Evolutionary conservation across 2,113 vertebrate species (phyloP), one percentile per base, ranked within the genome.

Genomic region (Crotalus viridis): DNA sequence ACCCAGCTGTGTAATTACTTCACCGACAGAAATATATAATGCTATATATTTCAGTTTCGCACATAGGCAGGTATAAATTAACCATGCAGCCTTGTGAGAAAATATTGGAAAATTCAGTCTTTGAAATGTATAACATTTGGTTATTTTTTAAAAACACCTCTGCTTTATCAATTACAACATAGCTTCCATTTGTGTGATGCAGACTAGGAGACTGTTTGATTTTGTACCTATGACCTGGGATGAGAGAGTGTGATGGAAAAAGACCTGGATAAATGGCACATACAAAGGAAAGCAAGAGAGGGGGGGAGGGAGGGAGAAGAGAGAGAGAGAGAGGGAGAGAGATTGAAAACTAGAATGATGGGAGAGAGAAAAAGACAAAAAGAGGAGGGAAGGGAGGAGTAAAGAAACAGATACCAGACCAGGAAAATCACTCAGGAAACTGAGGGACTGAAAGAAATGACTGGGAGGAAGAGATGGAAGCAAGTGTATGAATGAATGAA

Each of bases 191-290:
- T 9, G 12, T 28, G 10, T 46, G 22, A 33, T 39, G 15, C 64
- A 85, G 28, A 33, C 22, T 17, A 46, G 8, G 9, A 86, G 21
- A 3, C 39, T 52, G 46, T 46, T 4, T 17, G 64, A 33, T 39
- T 93, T 90, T 93, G 88, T 90, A 93, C 88, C 91, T 86, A n/a
- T 46, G 6, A 26, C n/a, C 19, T 48, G 52, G 64, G 22, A 69
- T 51, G 28, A 9, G 43, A 9, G 8, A 19, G 3, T 10, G 17
- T 28, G 69, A 19, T 24, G 17, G 26, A 17, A 48, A 59, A 46
- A 86, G 55, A 61, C 28, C 43, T 51, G 52, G 43, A 46, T 51
- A n/a, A 22, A 21, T 46, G 51, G 52, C 28, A 74, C n/a, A 26
- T 24, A 89, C 39, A 43, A 88, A 52, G 12, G 48, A 33, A 48